phyloP scores from a whole-genome alignment of 1,140 invertebrate genomes.

The Plectus sambesii region DNA sequence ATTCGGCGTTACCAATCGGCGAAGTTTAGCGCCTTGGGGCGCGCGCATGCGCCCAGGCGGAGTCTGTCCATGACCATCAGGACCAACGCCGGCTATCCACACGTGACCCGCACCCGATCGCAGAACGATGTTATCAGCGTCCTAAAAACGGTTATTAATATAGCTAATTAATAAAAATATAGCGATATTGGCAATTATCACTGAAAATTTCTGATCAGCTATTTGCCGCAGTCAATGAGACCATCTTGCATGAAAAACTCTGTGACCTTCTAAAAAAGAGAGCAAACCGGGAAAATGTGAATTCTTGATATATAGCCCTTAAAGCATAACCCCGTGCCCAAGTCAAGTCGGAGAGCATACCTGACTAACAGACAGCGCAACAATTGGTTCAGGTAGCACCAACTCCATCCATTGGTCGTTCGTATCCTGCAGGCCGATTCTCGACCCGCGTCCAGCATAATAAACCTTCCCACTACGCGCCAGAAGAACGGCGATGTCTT shows the following conservation, averaged over 20 bases:
- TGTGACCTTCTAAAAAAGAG: too few species aligned
- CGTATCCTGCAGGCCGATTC: conserved; percentile 30
- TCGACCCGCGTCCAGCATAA: conserved; percentile 35
- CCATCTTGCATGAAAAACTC: too few species aligned
- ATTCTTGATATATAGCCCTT: neutral
- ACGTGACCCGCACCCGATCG: conserved; percentile 38
- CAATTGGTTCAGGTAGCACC: conserved; percentile 31
- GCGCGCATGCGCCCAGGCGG: neutral
- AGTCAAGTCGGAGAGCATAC: neutral
- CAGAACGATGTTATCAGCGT: conserved; percentile 26
- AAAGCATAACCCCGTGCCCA: neutral
- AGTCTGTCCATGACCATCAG: neutral
- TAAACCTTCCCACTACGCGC: conserved; percentile 37
- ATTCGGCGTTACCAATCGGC: conserved; percentile 9
- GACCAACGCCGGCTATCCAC: conserved; percentile 26
- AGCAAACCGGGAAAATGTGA: too few species aligned
- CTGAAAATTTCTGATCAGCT: too few species aligned
- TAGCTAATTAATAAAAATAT: too few species aligned
- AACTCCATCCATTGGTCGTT: conserved; percentile 32
- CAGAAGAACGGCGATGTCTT: conserved; percentile 35
- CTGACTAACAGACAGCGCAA: conserved; percentile 29
- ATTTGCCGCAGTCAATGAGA: too few species aligned
- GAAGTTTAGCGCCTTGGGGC: neutral
- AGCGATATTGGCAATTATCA: too few species aligned
- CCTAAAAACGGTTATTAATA: too few species aligned